Conservation (phyloP, 2,797 vertebrate genomes). For the Steatocranus sp. region DNA sequence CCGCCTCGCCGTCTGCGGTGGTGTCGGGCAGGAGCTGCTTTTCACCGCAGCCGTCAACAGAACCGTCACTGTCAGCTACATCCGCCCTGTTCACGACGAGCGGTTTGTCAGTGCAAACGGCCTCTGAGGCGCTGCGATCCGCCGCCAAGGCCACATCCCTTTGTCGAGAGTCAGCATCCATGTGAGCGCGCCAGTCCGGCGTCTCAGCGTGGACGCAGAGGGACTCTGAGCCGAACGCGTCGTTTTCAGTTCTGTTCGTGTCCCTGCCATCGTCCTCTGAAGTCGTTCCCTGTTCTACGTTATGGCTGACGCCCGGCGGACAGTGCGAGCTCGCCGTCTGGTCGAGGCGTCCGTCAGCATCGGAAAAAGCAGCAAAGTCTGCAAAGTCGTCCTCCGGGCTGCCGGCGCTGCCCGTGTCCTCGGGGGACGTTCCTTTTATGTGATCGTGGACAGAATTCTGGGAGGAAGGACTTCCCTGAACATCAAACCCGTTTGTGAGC, state of each 20-base stretch:
- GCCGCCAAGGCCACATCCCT: constrained; percentile 29
- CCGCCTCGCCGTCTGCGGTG: constrained; percentile 1
- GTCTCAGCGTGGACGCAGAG: not conserved
- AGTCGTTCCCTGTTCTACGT: constrained; percentile 23
- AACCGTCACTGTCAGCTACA: not conserved
- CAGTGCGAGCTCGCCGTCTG: constrained; percentile 41
- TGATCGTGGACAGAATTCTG: constrained; percentile 42
- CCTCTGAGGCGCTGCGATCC: not conserved
- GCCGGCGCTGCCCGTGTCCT: constrained; percentile 58
- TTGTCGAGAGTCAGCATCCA: constrained; percentile 30
- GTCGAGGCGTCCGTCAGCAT: constrained; percentile 34
- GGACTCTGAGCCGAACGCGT: not conserved
- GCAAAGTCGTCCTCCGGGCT: constrained; percentile 80
- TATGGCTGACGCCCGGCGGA: not conserved
- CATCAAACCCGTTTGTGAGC: constrained; percentile 89
- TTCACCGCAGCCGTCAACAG: constrained; percentile 7
- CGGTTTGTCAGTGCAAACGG: constrained; percentile 18
- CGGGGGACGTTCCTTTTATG: constrained; percentile 40
- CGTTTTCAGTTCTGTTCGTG: constrained; percentile 31
- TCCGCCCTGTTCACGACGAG: constrained; percentile 23
- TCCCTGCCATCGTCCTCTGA: constrained; percentile 56
- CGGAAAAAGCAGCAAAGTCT: constrained; percentile 87
- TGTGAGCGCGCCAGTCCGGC: constrained; percentile 32
- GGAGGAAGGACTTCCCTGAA: constrained; percentile 71
- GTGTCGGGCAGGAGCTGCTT: not conserved